Conservation (phyloP, 2,797 vertebrate species). For the Dallia pectoralis region DNA sequence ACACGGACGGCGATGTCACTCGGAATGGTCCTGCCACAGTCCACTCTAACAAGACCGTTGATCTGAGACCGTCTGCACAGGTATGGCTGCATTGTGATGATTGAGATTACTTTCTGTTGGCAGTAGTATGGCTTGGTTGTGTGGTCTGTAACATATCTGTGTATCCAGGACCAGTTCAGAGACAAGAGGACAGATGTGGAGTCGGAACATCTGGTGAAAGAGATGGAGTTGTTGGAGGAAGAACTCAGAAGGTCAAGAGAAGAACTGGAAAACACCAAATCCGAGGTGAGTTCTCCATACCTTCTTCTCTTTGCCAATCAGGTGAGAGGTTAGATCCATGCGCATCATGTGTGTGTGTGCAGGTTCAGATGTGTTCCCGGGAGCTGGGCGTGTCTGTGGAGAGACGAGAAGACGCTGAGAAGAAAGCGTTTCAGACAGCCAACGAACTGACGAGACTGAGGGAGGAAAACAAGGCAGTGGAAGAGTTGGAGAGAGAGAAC, state of each 20-base stretch:
- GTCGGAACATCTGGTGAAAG: conserved; percentile 43
- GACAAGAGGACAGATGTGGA: conserved; percentile 20
- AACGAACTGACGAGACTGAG: conserved; percentile 52
- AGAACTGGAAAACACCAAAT: conserved; percentile 64
- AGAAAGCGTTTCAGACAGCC: conserved; percentile 34
- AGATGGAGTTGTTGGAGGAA: conserved; percentile 46
- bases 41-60: conserved; percentile 30
- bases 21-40: conserved; percentile 30
- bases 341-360: background rate
- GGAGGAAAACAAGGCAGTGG: conserved; percentile 44
- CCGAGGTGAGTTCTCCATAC: conserved; percentile 59
- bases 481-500: conserved; percentile 51
- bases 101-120: background rate
- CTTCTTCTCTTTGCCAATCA: background rate
- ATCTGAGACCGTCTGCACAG: conserved; percentile 38
- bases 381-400: conserved; percentile 67
- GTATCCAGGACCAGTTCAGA: background rate
- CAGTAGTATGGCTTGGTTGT: background rate
- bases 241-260: conserved; percentile 60
- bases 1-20: conserved; percentile 3
- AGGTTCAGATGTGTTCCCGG: conserved; percentile 67
- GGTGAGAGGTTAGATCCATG: background rate
- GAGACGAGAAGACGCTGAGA: conserved; percentile 60
- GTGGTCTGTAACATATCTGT: background rate
- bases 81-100: conserved; percentile 35